Base-by-base conservation (phyloP, 2,888 invertebrate species). In the Dasysyrphus tricinctus region DNA sequence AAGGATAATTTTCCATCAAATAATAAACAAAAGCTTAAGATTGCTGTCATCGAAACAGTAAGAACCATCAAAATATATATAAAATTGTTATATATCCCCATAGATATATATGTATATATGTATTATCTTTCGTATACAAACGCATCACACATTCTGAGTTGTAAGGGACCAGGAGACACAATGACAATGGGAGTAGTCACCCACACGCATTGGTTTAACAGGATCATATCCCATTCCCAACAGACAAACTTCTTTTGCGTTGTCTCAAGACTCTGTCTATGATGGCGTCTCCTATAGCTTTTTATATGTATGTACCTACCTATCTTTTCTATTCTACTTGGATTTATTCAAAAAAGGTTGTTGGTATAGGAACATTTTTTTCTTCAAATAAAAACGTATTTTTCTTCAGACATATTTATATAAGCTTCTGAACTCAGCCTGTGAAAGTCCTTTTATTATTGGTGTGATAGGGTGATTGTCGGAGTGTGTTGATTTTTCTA, bases 21-120 rank as follows among this genome's bases (percentile, higher is more conserved):
- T 70, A 70, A 70, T 70, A 72, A 79, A 79, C 72, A 79, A 78
- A 63, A 78, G 70, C 51, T 59, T 61, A 32, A 37, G 59, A 79
- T 73, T 39, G 73, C 56, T 73, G 63, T 63, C 78, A 72, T 72
- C 54, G 61, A 70, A 70, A 77, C 77, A 59, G 39, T 56, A 73
- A 65, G 47, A 32, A 56, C 56, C 61, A 56, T 63, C 37, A 12
- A 79, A 63, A 77, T 57, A 56, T 19, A 37, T 65, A 56, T n/a
- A 34, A 3, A 44, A 42, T 44, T 59, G 16, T 37, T 29, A 16
- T 57, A 57, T 7, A 44, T 24, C 24, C 24, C 24, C 24, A 24
- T 7, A 32, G 7, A 5, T 32, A 32, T 32, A 32, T 32, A 32
- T 32, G 5, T 37, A 37, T 37, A 7, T 8, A 37, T 14, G 12